Base-by-base conservation (phyloP, 2,888 invertebrate genomes). In the Drosophila peninsularis region DNA sequence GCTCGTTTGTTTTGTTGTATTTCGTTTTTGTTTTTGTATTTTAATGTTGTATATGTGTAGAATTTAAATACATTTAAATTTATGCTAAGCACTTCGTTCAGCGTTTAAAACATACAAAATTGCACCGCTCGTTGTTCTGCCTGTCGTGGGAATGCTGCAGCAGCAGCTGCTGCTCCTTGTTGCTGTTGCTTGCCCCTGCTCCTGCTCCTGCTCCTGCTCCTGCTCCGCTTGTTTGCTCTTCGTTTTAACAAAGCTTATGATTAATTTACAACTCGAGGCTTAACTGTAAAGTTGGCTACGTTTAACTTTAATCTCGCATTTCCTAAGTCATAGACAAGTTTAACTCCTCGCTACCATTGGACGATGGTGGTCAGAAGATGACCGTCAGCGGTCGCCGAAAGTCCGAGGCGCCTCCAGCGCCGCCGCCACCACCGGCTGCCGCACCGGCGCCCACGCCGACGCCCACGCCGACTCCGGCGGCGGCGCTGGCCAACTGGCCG, bases 301-400 rank as follows among this genome's bases (percentile, higher is more conserved):
- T 75, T 83, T 83, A 87, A 86, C 81, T 87, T 78, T 84, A 84
- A 84, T 84, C 89, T 89, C 89, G 82, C 78, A 62, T 89, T 84
- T 80, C 60, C 80, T 90, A 91, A 78, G 91, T 90, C 85, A 90
- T 91, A 71, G 91, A 91, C 82, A 91, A 82, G 82, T 91, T 91
- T 47, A 91, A 77, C 84, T 91, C 91, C 75, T 89, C 91, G 69
- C 90, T 90, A 62, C 91, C 90, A 56, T 88, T 87, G 71, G 90
- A 90, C 78, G 91, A 90, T 83, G 91, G 91, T 88, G 92, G 92
- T 92, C 92, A 92, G 92, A 92, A 92, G 90, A 92, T 92, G 71
- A 92, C 92, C 21, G 92, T 93, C 36, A 92, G 78, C 32, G 92
- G 92, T 65, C 92, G 88, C 13, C 92, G 91, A 76, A 92, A 93